A percentile compares a stretch with the other conserved stretches of the same genome.
Conservation (phyloP, 2,113 vertebrate species). For the Lathamus discolor region DNA sequence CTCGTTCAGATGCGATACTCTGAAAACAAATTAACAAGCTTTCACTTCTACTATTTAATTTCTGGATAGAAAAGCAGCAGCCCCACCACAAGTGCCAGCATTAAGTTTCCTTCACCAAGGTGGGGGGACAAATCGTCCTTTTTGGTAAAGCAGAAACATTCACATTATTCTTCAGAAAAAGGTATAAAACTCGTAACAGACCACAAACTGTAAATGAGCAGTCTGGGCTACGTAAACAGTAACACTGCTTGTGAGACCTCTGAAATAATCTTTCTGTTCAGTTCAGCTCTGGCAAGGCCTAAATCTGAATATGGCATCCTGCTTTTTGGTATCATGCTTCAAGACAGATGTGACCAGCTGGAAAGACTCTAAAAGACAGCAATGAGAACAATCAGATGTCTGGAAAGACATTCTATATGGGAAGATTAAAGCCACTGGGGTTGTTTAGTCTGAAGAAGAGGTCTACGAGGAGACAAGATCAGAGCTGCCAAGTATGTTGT, state of each 20-base stretch:
- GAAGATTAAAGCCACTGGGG: not conserved
- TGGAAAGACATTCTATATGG: not conserved
- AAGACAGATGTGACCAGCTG: not conserved
- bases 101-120: not conserved
- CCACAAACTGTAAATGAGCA: not conserved
- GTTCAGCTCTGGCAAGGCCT: not conserved
- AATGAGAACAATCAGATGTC: not conserved
- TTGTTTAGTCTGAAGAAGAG: not conserved
- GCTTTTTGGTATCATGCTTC: not conserved
- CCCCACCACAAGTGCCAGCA: not conserved
- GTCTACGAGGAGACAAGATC: not conserved
- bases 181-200: rapidly evolving
- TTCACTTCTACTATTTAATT: not conserved
- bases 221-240: not conserved
- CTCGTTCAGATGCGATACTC: not conserved
- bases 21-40: not conserved
- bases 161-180: not conserved
- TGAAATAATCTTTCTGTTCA: not conserved
- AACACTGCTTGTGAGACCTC: not conserved
- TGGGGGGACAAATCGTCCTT: rapidly evolving
- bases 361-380: not conserved
- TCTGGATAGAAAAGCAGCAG: not conserved
- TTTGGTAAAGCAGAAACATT: not conserved
- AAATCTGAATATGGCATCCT: not conserved
- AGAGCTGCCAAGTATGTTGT: not conserved